A percentile compares a stretch with the other conserved stretches of the same genome.
phyloP scores from a whole-genome alignment of 35 echinoderm and acorn worm species.

The Apostichopus californicus region DNA sequence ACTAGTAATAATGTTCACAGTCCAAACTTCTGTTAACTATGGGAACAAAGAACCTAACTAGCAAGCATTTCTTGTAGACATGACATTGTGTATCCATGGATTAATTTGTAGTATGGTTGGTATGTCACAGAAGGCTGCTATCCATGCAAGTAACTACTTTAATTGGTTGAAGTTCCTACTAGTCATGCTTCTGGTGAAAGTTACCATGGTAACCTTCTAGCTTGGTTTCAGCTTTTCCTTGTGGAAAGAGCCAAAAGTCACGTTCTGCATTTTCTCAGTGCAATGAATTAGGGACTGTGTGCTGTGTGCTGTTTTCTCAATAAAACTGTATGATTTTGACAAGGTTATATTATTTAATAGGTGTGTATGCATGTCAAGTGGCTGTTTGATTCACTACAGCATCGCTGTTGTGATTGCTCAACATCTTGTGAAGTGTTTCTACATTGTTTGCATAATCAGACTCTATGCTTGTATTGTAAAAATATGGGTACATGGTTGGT shows the following conservation, averaged over 20 bases:
- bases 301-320: background rate
- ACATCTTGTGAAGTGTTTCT: no score
- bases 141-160: constrained; percentile 14
- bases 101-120: no score
- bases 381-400: background rate
- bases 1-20: no score
- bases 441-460: no score
- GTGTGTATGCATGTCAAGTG: constrained; percentile 1
- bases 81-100: no score
- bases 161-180: constrained; percentile 17
- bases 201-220: constrained; percentile 21
- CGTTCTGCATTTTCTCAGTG: constrained; percentile 27
- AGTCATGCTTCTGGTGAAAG: constrained; percentile 37
- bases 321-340: background rate
- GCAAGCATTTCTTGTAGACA: no score
- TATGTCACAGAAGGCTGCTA: background rate
- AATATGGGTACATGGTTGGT: no score
- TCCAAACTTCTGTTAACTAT: no score
- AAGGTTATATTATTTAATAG: background rate
- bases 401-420: no score
- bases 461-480: no score
- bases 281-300: background rate
- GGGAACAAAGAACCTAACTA: no score
- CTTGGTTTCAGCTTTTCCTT: constrained; percentile 37
- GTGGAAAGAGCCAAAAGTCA: constrained; percentile 18